A percentile compares a stretch with the other conserved stretches of the same genome.
phyloP scores from a whole-genome alignment of 2,888 invertebrate species.

The Erebia ligea region DNA sequence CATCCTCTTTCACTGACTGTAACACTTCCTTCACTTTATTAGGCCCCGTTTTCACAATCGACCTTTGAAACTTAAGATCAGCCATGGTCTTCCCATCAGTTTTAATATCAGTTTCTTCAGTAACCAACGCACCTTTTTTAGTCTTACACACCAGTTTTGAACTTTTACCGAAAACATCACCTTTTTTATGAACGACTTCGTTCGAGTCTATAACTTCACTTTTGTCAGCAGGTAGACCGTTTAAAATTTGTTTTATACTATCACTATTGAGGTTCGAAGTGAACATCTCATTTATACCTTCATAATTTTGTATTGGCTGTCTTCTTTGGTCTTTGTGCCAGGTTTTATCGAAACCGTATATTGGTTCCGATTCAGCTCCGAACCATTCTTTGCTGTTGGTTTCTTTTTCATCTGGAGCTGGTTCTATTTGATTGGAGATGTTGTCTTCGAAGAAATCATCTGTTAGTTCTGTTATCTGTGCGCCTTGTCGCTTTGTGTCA shows the following conservation, averaged over 20 bases:
- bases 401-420: constrained; percentile 66
- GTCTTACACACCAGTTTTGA: constrained; percentile 71
- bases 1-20: constrained; percentile 67
- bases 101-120: constrained; percentile 74
- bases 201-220: constrained; percentile 67
- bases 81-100: constrained; percentile 71
- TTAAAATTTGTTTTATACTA: constrained; percentile 72
- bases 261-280: constrained; percentile 61
- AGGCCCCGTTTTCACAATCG: constrained; percentile 69
- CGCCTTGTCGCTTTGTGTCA: constrained; percentile 73
- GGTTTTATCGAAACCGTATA: constrained; percentile 69
- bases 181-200: constrained; percentile 67
- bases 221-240: constrained; percentile 70
- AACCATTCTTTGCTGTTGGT: constrained; percentile 51
- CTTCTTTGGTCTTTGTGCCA: constrained; percentile 82
- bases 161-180: constrained; percentile 71
- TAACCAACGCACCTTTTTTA: constrained; percentile 71
- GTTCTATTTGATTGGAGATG: constrained; percentile 61
- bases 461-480: constrained; percentile 77
- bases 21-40: constrained; percentile 69
- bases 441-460: constrained; percentile 76
- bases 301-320: constrained; percentile 74
- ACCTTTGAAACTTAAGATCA: constrained; percentile 72
- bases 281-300: constrained; percentile 71
- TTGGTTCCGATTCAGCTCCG: constrained; percentile 67